A percentile compares a stretch with the other conserved stretches of the same genome.
Conservation (phyloP, 2,888 invertebrate species). For the Unio delphinus region DNA sequence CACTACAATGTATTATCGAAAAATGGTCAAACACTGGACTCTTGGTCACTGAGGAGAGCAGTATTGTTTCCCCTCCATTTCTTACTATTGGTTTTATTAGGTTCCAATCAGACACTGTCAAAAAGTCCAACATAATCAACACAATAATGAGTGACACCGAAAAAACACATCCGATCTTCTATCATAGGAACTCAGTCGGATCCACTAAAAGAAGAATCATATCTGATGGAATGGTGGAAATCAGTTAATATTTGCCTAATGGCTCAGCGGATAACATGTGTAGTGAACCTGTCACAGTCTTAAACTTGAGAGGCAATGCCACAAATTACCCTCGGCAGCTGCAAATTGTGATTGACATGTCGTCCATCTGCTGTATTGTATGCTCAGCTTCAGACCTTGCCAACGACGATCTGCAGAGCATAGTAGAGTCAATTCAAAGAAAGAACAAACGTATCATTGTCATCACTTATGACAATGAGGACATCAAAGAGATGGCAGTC, state of each 20-base stretch:
- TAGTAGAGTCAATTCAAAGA: too few species aligned
- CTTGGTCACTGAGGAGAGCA: neutral
- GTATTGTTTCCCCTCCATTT: neutral
- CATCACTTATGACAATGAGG: too few species aligned
- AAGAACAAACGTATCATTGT: too few species aligned
- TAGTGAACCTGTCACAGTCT: neutral
- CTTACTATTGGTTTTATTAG: constrained; percentile 4
- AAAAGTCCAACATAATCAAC: constrained; percentile 9
- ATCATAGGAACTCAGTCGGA: constrained; percentile 8
- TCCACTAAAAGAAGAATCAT: constrained; percentile 4
- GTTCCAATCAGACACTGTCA: neutral
- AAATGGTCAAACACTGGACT: too few species aligned
- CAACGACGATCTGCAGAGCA: too few species aligned
- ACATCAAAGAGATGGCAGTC: too few species aligned
- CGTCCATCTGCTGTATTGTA: constrained; percentile 4
- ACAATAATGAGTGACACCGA: constrained; percentile 5
- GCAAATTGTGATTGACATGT: neutral
- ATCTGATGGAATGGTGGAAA: constrained; percentile 8
- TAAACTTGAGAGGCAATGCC: constrained; percentile 12
- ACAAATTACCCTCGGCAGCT: neutral
- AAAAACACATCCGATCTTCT: constrained; percentile 10
- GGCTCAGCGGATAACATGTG: neutral
- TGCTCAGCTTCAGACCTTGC: neutral
- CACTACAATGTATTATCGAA: neutral
- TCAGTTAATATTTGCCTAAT: constrained; percentile 8